phyloP scores from a whole-genome alignment of 2,888 invertebrate genomes.

The Tenthredo notha region DNA sequence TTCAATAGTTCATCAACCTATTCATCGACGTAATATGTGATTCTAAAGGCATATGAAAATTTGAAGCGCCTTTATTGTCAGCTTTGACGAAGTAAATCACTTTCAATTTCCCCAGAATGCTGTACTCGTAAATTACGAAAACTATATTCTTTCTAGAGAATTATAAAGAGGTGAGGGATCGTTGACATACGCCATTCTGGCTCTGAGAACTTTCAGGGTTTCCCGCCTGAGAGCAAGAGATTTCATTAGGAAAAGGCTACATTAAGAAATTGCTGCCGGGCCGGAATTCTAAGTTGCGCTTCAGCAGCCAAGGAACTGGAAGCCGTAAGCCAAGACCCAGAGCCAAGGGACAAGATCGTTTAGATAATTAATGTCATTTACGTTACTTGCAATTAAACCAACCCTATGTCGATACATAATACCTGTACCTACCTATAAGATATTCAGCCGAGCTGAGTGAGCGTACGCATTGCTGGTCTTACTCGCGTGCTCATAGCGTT shows the following conservation, averaged over 20 bases:
- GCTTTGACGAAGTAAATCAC: not conserved
- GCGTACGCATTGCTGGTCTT: constrained; percentile 4
- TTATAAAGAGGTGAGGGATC: not conserved
- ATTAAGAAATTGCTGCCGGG: constrained; percentile 28
- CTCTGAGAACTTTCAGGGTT: not conserved
- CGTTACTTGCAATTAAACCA: constrained; percentile 22
- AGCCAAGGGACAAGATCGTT: constrained; percentile 25
- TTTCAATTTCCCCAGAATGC: not conserved
- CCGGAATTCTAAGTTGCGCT: constrained; percentile 21
- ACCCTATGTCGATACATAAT: constrained; percentile 22
- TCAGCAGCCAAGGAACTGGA: constrained; percentile 3
- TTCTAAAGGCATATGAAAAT: not conserved
- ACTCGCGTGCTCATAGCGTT: not conserved
- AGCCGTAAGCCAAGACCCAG: constrained; percentile 13
- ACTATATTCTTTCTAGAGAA: not conserved
- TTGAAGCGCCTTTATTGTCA: not conserved
- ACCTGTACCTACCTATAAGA: not conserved
- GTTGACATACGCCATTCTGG: not conserved
- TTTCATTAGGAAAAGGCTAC: constrained; percentile 39
- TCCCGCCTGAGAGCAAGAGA: constrained; percentile 8
- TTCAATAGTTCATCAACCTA: not conserved
- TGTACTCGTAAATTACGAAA: not conserved
- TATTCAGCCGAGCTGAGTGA: constrained; percentile 1
- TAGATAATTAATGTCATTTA: constrained; percentile 39
- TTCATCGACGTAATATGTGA: not conserved